These are phyloP conservation scores for Phrynocephalus guinanensis DNA, from an alignment of 2,797 vertebrate genomes.

Conservation along the genomic window DNA sequence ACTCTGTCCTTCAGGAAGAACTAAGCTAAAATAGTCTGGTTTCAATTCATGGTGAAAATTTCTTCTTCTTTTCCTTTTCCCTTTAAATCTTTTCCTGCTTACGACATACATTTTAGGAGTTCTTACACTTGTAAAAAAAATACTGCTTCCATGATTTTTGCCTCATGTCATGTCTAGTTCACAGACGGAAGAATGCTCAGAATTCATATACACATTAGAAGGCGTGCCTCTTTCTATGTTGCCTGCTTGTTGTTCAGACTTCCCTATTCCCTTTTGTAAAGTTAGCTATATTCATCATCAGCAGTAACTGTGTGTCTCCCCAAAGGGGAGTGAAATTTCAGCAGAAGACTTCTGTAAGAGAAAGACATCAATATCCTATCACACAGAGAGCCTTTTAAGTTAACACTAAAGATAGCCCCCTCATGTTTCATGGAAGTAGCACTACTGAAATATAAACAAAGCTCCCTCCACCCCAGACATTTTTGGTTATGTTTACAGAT, in stretches of 20 bases:
- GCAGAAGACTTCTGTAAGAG: slow-evolving; percentile 68
- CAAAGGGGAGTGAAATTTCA: slow-evolving; percentile 75
- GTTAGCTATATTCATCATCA: slow-evolving; percentile 69
- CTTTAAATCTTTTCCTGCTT: not conserved
- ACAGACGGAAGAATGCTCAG: not conserved
- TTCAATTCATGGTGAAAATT: not conserved
- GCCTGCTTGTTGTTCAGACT: not conserved
- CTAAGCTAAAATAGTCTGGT: not conserved
- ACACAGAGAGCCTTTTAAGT: slow-evolving; percentile 65
- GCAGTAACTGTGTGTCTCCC: slow-evolving; percentile 68
- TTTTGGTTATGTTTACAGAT: slow-evolving; percentile 82
- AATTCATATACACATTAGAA: not conserved
- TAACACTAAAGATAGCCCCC: slow-evolving; percentile 71
- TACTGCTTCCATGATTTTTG: not conserved
- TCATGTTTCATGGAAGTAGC: slow-evolving; percentile 76
- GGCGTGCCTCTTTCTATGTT: not conserved
- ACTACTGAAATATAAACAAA: slow-evolving; percentile 78
- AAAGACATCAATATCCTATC: slow-evolving; percentile 59
- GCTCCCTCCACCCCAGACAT: slow-evolving; percentile 74
- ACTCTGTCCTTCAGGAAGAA: not conserved
- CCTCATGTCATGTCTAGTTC: not conserved
- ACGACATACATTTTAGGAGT: not conserved
- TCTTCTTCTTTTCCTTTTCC: not conserved
- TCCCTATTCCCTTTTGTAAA: slow-evolving; percentile 58
- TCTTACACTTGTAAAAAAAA: not conserved